phyloP scores from a whole-genome alignment of 1,140 invertebrate species.

The Cecropterus lyciades region DNA sequence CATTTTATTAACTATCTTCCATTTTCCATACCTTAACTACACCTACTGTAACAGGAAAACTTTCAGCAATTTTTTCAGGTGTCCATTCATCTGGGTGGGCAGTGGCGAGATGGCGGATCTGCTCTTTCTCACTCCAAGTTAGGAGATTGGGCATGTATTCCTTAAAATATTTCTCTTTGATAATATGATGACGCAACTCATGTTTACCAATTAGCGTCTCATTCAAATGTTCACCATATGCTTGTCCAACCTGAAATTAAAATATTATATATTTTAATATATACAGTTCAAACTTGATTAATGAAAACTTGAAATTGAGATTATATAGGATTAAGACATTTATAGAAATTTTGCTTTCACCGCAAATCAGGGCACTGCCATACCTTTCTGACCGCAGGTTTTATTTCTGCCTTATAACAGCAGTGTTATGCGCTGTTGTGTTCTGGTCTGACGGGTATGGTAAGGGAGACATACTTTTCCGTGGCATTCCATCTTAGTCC shows the following conservation, averaged over 20 bases:
- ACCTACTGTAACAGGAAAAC: constrained; percentile 89
- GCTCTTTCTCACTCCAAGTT: constrained; percentile 93
- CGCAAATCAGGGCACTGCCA: too few relatives aligned
- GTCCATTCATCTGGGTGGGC: constrained; percentile 90
- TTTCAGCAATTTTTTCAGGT: constrained; percentile 88
- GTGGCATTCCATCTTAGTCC: too few relatives aligned
- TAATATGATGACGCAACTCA: constrained; percentile 84
- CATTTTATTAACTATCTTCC: too few relatives aligned
- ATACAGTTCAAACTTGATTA: too few relatives aligned
- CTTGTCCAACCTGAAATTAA: constrained; percentile 58
- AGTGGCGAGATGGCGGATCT: constrained; percentile 89
- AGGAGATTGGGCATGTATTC: constrained; percentile 89
- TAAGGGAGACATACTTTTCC: too few relatives aligned
- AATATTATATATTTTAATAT: constrained; percentile 11
- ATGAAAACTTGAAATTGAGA: too few relatives aligned
- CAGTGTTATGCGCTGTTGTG: too few relatives aligned
- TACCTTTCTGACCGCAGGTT: too few relatives aligned
- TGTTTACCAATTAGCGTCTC: constrained; percentile 66
- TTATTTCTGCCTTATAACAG: too few relatives aligned
- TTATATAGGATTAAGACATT: too few relatives aligned
- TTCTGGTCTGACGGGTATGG: too few relatives aligned
- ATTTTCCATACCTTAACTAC: constrained; percentile 81
- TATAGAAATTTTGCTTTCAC: too few relatives aligned
- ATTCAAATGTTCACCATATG: constrained; percentile 64
- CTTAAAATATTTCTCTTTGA: constrained; percentile 90